A percentile compares a stretch with the other conserved stretches of the same genome.
phyloP scores from a whole-genome alignment of 2,888 invertebrate species.

The Lasioglossum villosulum region DNA sequence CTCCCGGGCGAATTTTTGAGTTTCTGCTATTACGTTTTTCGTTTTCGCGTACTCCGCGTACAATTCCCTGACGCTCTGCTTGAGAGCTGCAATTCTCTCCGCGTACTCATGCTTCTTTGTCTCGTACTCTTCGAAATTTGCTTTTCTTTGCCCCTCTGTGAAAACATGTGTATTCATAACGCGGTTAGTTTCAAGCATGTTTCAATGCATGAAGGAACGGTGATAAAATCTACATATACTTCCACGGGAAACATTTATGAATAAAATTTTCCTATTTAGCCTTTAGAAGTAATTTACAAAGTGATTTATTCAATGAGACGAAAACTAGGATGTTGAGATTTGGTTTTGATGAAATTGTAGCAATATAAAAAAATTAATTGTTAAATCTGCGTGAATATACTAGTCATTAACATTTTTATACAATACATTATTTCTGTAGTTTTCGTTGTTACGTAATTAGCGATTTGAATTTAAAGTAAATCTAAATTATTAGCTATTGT shows the following conservation, averaged over 20 bases:
- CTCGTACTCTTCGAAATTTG: conserved; percentile 92
- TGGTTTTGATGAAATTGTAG: no score
- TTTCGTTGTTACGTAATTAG: no score
- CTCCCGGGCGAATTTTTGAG: background rate
- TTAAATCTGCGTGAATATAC: no score
- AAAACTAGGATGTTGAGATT: background rate
- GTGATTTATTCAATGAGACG: background rate
- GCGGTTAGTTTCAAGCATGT: background rate
- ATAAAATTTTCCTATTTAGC: background rate
- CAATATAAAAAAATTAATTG: no score
- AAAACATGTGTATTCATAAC: conserved; percentile 49
- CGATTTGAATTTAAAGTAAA: no score
- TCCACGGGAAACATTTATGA: background rate
- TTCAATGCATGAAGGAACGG: background rate
- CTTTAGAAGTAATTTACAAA: background rate
- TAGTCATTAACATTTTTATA: no score
- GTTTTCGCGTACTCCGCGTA: conserved; percentile 87
- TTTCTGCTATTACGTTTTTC: conserved; percentile 80
- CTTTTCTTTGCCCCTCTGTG: conserved; percentile 93
- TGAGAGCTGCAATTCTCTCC: conserved; percentile 89
- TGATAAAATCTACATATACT: background rate
- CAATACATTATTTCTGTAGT: no score
- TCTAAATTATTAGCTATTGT: no score
- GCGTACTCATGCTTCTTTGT: conserved; percentile 90
- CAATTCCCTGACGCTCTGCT: conserved; percentile 90